Conservation (phyloP, 2,888 invertebrate species). For the Andrena praecox region DNA sequence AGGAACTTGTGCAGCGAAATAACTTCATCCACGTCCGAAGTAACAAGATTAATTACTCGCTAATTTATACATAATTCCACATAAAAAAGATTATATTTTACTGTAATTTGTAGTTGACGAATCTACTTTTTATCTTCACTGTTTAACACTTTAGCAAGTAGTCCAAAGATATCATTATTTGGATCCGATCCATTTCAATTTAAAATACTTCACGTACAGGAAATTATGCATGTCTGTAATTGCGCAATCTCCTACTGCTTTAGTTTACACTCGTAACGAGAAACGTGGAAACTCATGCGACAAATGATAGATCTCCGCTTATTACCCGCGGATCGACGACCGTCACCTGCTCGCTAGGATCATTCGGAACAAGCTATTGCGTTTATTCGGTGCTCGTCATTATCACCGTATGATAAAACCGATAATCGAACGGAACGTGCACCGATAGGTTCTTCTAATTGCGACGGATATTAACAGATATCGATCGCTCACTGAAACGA, state of each 20-base stretch:
- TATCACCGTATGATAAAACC: slow-evolving; percentile 78
- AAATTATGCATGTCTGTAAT: no score
- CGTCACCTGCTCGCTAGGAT: slow-evolving; percentile 55
- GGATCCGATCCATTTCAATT: no score
- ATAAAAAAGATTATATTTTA: no score
- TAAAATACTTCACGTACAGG: no score
- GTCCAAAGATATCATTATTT: no score
- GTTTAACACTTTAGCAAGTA: no score
- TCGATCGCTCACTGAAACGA: slow-evolving; percentile 57
- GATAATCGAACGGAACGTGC: slow-evolving; percentile 75
- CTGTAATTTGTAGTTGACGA: no score
- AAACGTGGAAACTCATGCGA: slow-evolving; percentile 35
- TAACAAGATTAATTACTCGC: no score
- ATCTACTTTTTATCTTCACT: no score
- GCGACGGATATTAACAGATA: slow-evolving; percentile 66
- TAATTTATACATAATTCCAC: no score
- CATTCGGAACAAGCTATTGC: slow-evolving; percentile 70
- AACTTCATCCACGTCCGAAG: no score
- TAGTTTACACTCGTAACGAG: neutral
- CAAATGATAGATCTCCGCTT: slow-evolving; percentile 50
- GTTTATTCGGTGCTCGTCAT: slow-evolving; percentile 76
- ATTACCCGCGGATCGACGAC: slow-evolving; percentile 57
- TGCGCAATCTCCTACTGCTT: neutral
- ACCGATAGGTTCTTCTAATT: slow-evolving; percentile 67
- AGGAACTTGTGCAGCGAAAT: no score